Percentiles rank a stretch among this genome's conserved stretches.
Conservation (phyloP, 2,797 vertebrate species). For the Cynopterus sphinx region DNA sequence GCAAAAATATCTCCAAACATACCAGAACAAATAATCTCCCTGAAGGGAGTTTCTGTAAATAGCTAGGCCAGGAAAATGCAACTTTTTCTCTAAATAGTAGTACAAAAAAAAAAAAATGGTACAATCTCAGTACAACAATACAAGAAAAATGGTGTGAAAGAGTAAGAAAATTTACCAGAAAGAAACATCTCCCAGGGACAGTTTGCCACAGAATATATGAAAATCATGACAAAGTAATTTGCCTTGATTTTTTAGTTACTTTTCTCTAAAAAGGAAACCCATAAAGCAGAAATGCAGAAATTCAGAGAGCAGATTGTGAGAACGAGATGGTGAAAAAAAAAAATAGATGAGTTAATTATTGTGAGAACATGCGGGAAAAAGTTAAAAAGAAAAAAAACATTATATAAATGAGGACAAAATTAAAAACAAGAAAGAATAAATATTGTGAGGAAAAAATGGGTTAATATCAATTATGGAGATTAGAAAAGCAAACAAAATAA, state of each 20-base stretch:
- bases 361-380: not conserved
- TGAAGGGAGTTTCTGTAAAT: not conserved
- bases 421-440: not conserved
- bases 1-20: not conserved
- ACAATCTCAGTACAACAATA: not conserved
- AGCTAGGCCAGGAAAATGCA: not conserved
- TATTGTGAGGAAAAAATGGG: not conserved
- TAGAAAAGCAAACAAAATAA: not conserved
- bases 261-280: not conserved
- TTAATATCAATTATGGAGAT: not conserved
- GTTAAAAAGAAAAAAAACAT: not conserved
- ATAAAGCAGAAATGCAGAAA: not conserved
- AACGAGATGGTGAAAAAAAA: not conserved
- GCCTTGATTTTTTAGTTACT: not conserved
- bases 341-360: not conserved
- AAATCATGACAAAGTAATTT: not conserved
- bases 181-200: not conserved
- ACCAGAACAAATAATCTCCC: not conserved
- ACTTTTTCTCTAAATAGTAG: not conserved
- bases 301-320: not conserved
- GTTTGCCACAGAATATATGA: not conserved
- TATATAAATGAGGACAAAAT: not conserved
- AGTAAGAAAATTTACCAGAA: not conserved
- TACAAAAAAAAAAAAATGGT: not conserved
- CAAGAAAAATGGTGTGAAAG: not conserved